A percentile compares a stretch with the other conserved stretches of the same genome.
Conservation (phyloP, 37 sponge, comb jelly and placozoan genomes). For the Theonella swinhoei region DNA sequence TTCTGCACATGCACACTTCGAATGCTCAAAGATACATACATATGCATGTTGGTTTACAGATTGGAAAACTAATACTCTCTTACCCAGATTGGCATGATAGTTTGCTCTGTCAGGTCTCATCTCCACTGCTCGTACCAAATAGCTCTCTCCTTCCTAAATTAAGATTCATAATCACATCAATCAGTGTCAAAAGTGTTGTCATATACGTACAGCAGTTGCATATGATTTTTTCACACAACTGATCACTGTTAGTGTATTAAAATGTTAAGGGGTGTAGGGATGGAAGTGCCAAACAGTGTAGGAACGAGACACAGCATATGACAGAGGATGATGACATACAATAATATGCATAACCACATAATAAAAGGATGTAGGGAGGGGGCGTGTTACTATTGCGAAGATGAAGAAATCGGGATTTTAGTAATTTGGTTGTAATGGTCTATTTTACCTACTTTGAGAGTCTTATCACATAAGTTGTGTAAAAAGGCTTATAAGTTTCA, state of each 20-base stretch:
- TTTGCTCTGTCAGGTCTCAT: conserved; percentile 36
- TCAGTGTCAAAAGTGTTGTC: not conserved
- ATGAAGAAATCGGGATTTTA: too few relatives aligned
- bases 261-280: not conserved
- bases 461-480: too few relatives aligned
- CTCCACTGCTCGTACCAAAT: conserved; percentile 43
- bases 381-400: too few relatives aligned
- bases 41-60: not conserved
- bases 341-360: not conserved
- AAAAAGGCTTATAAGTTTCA: too few relatives aligned
- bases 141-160: conserved; percentile 68
- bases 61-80: not conserved
- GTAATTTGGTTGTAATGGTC: too few relatives aligned
- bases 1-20: not conserved
- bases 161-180: too few relatives aligned
- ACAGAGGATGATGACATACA: not conserved
- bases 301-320: not conserved
- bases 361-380: too few relatives aligned
- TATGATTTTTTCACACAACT: too few relatives aligned
- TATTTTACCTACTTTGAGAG: too few relatives aligned
- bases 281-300: not conserved
- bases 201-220: too few relatives aligned
- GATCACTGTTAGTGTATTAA: too few relatives aligned
- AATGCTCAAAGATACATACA: not conserved
- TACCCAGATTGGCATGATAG: conserved; percentile 73